Evolutionary conservation across 2,888 invertebrate genomes (phyloP), one percentile per base, ranked within the genome.

Genomic region (Sesia apiformis): DNA sequence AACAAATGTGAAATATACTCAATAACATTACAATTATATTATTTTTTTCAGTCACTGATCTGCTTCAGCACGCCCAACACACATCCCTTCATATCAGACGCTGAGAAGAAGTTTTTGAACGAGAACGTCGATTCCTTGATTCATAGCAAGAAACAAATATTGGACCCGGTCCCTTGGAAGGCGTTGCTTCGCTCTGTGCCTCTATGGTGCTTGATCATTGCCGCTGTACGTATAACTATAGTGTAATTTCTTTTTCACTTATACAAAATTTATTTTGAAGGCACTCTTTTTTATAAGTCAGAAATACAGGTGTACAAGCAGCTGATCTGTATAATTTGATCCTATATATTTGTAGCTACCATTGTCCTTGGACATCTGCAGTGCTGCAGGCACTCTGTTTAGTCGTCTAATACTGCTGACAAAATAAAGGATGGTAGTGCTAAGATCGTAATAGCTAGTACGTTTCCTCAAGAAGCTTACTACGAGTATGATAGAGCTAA

Each of bases 191-290:
- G 91, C 1, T 94, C 93, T 6, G 78, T 90, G 4, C 94, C 95
- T 0, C 80, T 95, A 54, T 93, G 94, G 91, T 93, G 94, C 0
- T 74, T 95, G 39, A 92, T 95, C n/a, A 91, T 91, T 53, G 95
- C 94, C 58, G 94, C 91, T 66, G 90, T 90, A 71, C 90, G 91
- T 84, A 64, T 50, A 6, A 23, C 5, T 5, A 42, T 42, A 49
- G 8, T 49, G 49, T 49, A 8, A 8, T 8, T n/a, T 55, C 2
- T 41, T 42, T 52, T 53, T 46, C 39, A 8, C 5, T 40, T 4
- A 2, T 23, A 52, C 8, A 3, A 40, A n/a, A 8, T 23, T 23
- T 2, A 23, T 23, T 23, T 23, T 23, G 23, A 23, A 23, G 23
- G 23, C 23, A 23, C 23, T 23, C 2, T 23, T 23, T 23, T 23